These are phyloP conservation scores for Diorhabda carinulata DNA, from an alignment of 1,140 invertebrate genomes.

Conservation along the genomic window DNA sequence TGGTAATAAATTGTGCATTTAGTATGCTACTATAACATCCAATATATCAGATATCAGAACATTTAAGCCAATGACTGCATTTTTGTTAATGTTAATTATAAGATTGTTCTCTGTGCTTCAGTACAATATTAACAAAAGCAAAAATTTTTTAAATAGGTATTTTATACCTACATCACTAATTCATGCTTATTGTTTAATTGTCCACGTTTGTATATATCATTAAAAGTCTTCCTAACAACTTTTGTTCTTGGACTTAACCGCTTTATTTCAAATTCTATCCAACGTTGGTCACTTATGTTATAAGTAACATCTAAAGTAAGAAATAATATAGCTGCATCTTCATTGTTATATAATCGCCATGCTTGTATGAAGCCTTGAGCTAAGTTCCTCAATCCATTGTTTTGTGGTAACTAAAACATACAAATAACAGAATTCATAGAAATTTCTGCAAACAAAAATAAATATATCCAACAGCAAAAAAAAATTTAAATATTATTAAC, in stretches of 20 bases:
- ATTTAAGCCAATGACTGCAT: too few species aligned
- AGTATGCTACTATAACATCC: too few species aligned
- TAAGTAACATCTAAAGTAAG: conserved; percentile 81
- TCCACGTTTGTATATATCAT: conserved; percentile 56
- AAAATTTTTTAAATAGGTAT: background rate
- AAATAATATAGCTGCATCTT: conserved; percentile 72
- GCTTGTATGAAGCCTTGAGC: conserved; percentile 71
- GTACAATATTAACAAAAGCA: too few species aligned
- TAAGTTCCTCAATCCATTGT: conserved; percentile 67
- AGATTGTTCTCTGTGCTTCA: too few species aligned
- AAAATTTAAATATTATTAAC: too few species aligned
- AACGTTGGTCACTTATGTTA: conserved; percentile 86
- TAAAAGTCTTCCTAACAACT: conserved; percentile 69
- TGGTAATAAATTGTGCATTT: too few species aligned
- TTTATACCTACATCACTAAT: conserved; percentile 60
- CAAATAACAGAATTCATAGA: background rate
- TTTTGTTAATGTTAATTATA: too few species aligned
- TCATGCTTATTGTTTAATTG: conserved; percentile 59
- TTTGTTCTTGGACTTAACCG: conserved; percentile 65
- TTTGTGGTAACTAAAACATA: conserved; percentile 69
- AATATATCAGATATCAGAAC: too few species aligned
- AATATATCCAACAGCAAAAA: too few species aligned
- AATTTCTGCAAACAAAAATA: too few species aligned
- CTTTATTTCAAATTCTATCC: conserved; percentile 82
- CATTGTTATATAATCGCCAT: conserved; percentile 69